Percentiles rank a stretch among this genome's conserved stretches.
Conservation (phyloP, 2,888 invertebrate species). For the Chrysotoxum bicinctum region DNA sequence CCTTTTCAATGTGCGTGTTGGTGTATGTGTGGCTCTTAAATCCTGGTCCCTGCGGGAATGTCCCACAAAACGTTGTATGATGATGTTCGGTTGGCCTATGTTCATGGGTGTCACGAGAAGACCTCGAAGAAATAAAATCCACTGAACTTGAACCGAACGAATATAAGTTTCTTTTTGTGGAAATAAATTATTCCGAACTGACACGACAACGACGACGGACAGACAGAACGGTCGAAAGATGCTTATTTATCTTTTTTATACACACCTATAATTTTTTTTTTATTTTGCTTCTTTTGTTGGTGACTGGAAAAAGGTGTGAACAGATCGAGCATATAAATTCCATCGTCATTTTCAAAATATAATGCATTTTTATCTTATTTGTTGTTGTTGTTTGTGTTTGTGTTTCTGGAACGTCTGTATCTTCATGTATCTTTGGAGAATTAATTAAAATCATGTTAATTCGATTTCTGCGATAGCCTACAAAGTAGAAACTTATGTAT, state of each 20-base stretch:
- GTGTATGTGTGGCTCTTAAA: constrained; percentile 40
- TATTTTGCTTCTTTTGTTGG: not conserved
- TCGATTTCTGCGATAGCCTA: constrained; percentile 63
- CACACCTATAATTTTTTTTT: constrained; percentile 36
- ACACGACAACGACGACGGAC: not conserved
- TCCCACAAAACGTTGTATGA: constrained; percentile 25
- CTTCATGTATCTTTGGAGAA: constrained; percentile 19
- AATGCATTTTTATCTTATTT: constrained; percentile 47
- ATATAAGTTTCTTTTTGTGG: constrained; percentile 39
- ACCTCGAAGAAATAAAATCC: constrained; percentile 50
- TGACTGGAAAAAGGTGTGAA: constrained; percentile 60
- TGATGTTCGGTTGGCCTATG: constrained; percentile 56
- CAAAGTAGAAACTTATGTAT: constrained; percentile 67
- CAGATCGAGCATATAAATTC: constrained; percentile 58
- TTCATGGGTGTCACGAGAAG: constrained; percentile 24
- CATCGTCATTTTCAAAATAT: constrained; percentile 42
- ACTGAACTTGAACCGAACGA: constrained; percentile 53
- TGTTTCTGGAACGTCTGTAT: not conserved
- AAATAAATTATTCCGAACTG: constrained; percentile 37
- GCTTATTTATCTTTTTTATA: constrained; percentile 22
- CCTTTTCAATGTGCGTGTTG: not conserved
- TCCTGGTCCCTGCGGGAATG: constrained; percentile 53
- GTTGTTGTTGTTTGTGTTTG: not conserved
- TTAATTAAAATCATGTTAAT: constrained; percentile 71
- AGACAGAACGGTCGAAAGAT: constrained; percentile 24